Base-by-base conservation (phyloP, 2,113 vertebrate genomes). In the Acrocephalus arundinaceus region DNA sequence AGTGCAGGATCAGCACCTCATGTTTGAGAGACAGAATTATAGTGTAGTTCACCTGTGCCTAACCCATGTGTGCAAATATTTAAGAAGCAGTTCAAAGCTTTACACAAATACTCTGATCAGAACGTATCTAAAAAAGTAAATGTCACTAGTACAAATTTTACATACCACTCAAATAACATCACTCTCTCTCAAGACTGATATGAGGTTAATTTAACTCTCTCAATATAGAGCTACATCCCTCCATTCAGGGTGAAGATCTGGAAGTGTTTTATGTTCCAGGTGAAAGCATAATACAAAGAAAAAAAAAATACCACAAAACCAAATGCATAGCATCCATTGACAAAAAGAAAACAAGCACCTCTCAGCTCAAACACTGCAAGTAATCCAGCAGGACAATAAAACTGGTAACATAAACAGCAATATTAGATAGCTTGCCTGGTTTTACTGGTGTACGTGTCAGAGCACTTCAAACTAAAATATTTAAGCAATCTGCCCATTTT, bases 401-500 rank as follows among this genome's bases (percentile, higher is more conserved):
- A 95, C 15, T 39, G 52, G 93, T 87, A 95, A 96, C 81, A 80
- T 98, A 98, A 98, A 98, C 95, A 97, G 66, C 95, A 85, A 87
- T 94, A 96, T 75, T 63, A 97, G 95, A 98, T 73, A 96, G 92
- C 81, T 39, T 62, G 93, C 71, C 96, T 95, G 83, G 63, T 85
- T 89, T 95, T 84, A 91, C 90, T 97, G 83, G 48, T 92, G 93
- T 97, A 92, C 83, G 35, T 97, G 97, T 97, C 97, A 97, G 95
- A 97, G 93, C 73, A 93, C 91, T 97, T 93, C 77, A 94, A 97
- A 96, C 96, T 95, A 93, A 97, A 98, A 94, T 97, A 97, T 97
- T 97, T 97, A 89, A 97, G 96, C 97, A 97, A 98, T 98, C 93
- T 97, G 92, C 70, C 82, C 89, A 90, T 97, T 98, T 97, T 95